A percentile compares a stretch with the other conserved stretches of the same genome.
phyloP scores from a whole-genome alignment of 2,113 vertebrate genomes.

The Elaphurus davidianus region DNA sequence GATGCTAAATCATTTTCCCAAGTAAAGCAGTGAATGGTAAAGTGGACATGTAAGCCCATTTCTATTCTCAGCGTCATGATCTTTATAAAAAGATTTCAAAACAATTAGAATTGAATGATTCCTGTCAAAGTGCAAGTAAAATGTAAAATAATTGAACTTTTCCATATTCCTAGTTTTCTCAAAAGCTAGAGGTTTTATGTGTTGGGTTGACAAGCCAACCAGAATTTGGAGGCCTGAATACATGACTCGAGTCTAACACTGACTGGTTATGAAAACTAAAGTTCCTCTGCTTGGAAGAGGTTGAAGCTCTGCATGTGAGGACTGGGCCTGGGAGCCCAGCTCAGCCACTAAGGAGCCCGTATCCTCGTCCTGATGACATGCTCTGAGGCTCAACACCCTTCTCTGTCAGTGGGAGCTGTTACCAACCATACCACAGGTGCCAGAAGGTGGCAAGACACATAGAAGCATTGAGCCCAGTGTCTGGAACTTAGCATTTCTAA shows the following conservation, averaged over 20 bases:
- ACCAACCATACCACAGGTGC: accelerated
- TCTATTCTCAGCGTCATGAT: background rate
- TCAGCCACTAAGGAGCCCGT: accelerated
- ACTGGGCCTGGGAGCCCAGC: background rate
- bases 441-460: accelerated
- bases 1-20: background rate
- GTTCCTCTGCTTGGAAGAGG: background rate
- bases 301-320: background rate
- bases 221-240: background rate
- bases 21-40: background rate
- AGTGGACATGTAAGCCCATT: background rate
- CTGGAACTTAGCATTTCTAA: background rate
- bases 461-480: accelerated
- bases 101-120: background rate
- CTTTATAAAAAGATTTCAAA: background rate
- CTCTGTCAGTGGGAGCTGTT: background rate
- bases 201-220: too few species aligned
- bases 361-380: accelerated
- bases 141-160: background rate
- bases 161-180: background rate
- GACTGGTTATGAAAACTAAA: accelerated
- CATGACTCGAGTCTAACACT: accelerated
- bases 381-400: accelerated
- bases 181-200: background rate
- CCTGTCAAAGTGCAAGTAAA: background rate